Evolutionary conservation across 2,797 vertebrate species (phyloP).

Genomic region (Oreonectes daqikongensis): DNA sequence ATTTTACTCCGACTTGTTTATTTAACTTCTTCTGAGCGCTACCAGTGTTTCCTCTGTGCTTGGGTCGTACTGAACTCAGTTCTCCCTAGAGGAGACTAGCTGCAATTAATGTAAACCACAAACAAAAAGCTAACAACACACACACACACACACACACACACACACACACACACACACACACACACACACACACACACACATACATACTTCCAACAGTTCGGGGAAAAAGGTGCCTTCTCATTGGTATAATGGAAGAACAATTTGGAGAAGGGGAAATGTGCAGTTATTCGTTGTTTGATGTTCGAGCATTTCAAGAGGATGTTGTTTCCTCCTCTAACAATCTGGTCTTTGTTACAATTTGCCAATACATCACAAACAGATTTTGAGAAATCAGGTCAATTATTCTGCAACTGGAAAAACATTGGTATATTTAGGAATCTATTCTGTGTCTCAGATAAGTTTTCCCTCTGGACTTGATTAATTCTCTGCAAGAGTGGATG

Average conservation of each 20-base stretch:
- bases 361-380: constrained; percentile 27
- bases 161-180: constrained; percentile 37
- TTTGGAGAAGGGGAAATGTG: constrained; percentile 50
- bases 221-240: constrained; percentile 23
- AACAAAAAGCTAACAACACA: constrained; percentile 55
- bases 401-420: constrained; percentile 46
- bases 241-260: constrained; percentile 41
- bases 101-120: constrained; percentile 54
- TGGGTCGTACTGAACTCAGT: constrained; percentile 47
- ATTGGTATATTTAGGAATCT: constrained; percentile 21
- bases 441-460: constrained; percentile 24
- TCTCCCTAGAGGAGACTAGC: constrained; percentile 48
- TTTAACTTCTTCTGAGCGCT: constrained; percentile 56
- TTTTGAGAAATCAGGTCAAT: constrained; percentile 39
- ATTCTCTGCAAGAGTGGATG: constrained; percentile 24
- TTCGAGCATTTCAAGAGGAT: constrained; percentile 26
- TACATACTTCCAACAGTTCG: constrained; percentile 21
- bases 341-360: constrained; percentile 45
- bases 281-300: constrained; percentile 42
- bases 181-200: constrained; percentile 32
- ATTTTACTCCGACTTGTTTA: constrained; percentile 58
- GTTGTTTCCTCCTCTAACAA: constrained; percentile 38
- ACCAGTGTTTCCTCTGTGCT: constrained; percentile 55
- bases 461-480: constrained; percentile 38
- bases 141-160: constrained; percentile 27